A percentile compares a stretch with the other conserved stretches of the same genome.
phyloP scores from a whole-genome alignment of 2,113 vertebrate species.

The Myotis yumanensis region DNA sequence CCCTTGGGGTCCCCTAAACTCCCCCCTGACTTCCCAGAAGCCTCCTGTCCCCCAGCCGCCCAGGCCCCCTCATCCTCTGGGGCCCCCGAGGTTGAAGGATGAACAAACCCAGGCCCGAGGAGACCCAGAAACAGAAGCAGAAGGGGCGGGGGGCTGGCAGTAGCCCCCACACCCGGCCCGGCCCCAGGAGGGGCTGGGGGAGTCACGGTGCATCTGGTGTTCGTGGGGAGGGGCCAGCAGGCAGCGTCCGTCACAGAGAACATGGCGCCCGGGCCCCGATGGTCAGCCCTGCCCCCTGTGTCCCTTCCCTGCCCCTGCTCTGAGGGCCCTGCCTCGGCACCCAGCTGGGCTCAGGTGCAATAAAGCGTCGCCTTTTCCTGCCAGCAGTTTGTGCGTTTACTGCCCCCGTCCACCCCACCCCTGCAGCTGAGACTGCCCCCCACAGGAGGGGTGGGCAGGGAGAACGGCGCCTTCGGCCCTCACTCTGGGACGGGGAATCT shows the following conservation, averaged over 20 bases:
- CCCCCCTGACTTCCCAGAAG: not conserved
- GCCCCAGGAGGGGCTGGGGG: not conserved
- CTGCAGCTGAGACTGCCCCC: not conserved
- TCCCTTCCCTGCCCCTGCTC: rapidly evolving
- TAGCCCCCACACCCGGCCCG: not conserved
- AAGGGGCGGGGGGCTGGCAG: not conserved
- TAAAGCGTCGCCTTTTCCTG: not conserved
- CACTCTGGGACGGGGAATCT: not conserved
- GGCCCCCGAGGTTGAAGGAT: not conserved
- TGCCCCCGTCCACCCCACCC: not conserved
- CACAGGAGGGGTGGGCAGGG: no score
- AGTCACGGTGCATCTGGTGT: not conserved
- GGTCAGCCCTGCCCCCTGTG: not conserved
- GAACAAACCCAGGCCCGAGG: not conserved
- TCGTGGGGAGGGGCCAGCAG: not conserved
- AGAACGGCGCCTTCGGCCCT: not conserved
- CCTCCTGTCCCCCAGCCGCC: not conserved
- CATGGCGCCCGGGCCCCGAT: not conserved
- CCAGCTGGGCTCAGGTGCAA: not conserved
- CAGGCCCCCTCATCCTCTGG: rapidly evolving
- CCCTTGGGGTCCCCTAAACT: not conserved
- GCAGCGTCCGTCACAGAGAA: not conserved
- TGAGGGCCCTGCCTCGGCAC: not conserved
- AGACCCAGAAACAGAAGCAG: not conserved
- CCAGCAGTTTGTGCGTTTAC: not conserved